These are phyloP conservation scores for Conger conger DNA, from an alignment of 2,113 vertebrate genomes.

Conservation along the genomic window DNA sequence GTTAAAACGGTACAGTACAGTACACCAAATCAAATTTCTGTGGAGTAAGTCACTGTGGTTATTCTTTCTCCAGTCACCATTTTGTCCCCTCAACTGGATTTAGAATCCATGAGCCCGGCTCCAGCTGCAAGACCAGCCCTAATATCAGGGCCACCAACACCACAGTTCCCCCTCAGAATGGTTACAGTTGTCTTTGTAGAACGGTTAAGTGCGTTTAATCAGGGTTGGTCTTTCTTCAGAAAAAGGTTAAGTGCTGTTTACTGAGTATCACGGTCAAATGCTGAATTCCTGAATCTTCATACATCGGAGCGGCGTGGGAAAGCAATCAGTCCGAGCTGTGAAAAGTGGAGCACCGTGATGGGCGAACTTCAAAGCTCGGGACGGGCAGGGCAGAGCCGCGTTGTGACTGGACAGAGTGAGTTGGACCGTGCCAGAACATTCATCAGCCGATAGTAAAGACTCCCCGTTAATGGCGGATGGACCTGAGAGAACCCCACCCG, in stretches of 20 bases:
- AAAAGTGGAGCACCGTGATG: background rate
- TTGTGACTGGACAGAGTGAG: background rate
- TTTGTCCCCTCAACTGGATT: background rate
- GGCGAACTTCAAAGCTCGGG: too few species aligned
- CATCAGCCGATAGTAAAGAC: background rate
- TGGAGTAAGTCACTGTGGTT: background rate
- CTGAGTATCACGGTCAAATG: too few species aligned
- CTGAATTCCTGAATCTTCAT: background rate
- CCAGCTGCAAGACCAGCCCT: background rate
- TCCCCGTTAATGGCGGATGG: background rate
- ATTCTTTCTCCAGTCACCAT: background rate
- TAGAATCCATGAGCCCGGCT: background rate
- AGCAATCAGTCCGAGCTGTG: background rate
- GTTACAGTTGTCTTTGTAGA: background rate
- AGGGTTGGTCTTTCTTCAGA: background rate
- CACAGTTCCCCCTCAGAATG: background rate
- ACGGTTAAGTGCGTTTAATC: background rate
- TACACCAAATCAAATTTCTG: background rate
- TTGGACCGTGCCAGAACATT: background rate
- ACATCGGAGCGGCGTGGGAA: background rate
- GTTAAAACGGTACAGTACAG: constrained; percentile 13
- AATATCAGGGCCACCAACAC: background rate
- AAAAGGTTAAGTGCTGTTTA: background rate
- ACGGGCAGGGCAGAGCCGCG: background rate
- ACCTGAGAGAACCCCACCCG: background rate